A percentile compares a stretch with the other conserved stretches of the same genome.
Evolutionary conservation across 2,797 vertebrate genomes (phyloP).

Genomic region (Labroides dimidiatus): DNA sequence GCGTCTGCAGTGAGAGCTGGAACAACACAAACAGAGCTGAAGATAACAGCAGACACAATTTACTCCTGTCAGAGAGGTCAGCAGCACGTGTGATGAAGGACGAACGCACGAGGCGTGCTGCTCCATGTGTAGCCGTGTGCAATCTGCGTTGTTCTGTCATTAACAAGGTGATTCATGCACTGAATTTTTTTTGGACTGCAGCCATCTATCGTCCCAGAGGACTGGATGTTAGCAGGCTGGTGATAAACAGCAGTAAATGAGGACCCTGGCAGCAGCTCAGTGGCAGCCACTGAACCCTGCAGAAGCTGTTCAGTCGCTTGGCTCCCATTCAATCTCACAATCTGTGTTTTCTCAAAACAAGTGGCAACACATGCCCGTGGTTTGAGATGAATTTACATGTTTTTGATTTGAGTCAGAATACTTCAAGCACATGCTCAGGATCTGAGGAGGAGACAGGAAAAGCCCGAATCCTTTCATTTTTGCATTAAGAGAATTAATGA

Average conservation of each 20-base stretch:
- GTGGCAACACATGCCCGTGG: slow-evolving; percentile 1
- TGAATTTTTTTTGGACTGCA: slow-evolving; percentile 31
- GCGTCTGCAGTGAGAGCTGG: slow-evolving; percentile 18
- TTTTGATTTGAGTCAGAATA: slow-evolving; percentile 20
- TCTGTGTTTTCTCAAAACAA: slow-evolving; percentile 36
- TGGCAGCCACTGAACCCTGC: slow-evolving; percentile 43
- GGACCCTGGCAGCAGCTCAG: slow-evolving; percentile 50
- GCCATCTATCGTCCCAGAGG: slow-evolving; percentile 38
- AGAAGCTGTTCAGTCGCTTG: slow-evolving; percentile 38
- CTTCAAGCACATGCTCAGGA: not conserved
- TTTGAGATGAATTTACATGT: slow-evolving; percentile 9
- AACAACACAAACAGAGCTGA: slow-evolving; percentile 13
- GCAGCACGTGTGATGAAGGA: slow-evolving; percentile 10
- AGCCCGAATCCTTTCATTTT: slow-evolving; percentile 25
- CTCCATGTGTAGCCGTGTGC: slow-evolving; percentile 28
- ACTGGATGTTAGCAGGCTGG: slow-evolving; percentile 24
- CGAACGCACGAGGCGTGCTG: not conserved
- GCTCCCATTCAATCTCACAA: slow-evolving; percentile 41
- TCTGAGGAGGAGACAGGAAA: not conserved
- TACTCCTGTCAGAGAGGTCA: slow-evolving; percentile 34
- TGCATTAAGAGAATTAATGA: slow-evolving; percentile 27
- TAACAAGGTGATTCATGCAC: slow-evolving; percentile 38
- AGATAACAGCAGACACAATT: slow-evolving; percentile 38
- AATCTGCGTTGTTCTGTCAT: slow-evolving; percentile 31
- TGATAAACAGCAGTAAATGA: slow-evolving; percentile 52